Conservation (phyloP, 2,888 invertebrate genomes). For the Chymomyza caudatula region DNA sequence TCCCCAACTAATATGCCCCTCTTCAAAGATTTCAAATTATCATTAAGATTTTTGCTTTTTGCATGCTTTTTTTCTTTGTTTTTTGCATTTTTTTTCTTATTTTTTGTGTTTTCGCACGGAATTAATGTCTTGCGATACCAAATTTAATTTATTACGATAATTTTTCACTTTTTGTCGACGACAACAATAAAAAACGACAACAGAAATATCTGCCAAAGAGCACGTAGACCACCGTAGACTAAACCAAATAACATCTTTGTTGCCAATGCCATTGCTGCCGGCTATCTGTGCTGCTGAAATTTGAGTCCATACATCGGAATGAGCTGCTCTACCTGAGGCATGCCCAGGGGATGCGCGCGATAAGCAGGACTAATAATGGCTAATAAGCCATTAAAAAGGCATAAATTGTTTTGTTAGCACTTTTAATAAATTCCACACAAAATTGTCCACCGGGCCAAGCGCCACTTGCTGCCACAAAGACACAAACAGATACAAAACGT, state of each 20-base stretch:
- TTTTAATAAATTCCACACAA: conserved; percentile 72
- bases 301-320: not conserved
- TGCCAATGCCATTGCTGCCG: conserved; percentile 11
- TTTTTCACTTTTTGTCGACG: conserved; percentile 73
- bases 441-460: conserved; percentile 40
- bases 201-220: conserved; percentile 7
- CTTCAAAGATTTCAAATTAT: too few species aligned
- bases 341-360: conserved; percentile 56
- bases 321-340: not conserved
- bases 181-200: conserved; percentile 9
- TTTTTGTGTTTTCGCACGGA: conserved; percentile 31
- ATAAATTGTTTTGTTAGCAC: conserved; percentile 76
- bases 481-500: not conserved
- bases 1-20: not conserved
- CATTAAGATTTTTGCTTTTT: too few species aligned
- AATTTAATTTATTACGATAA: conserved; percentile 76
- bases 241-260: conserved; percentile 7
- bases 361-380: conserved; percentile 75
- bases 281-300: not conserved
- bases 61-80: conserved; percentile 13
- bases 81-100: conserved; percentile 4
- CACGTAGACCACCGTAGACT: conserved; percentile 19
- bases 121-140: conserved; percentile 74
- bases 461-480: conserved; percentile 39
- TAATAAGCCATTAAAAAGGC: conserved; percentile 76